Conservation (phyloP, 2,113 vertebrate genomes). For the Pangasianodon gigas region DNA sequence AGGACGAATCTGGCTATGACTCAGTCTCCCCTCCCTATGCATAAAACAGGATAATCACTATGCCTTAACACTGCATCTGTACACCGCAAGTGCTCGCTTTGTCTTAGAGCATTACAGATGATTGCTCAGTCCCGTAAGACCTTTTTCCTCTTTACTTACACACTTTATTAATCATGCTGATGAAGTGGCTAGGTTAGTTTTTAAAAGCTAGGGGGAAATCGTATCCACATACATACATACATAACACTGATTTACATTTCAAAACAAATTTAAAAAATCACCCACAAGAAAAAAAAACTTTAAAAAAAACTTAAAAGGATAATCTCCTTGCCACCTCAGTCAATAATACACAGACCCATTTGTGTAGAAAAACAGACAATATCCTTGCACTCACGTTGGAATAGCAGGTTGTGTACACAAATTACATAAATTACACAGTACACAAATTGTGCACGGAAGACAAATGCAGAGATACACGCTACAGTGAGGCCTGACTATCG, state of each 20-base stretch:
- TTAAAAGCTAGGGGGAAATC: background rate
- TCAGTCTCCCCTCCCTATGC: conserved; percentile 21
- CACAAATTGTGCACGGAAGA: background rate
- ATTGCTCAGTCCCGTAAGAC: conserved; percentile 12
- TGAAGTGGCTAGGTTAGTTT: conserved; percentile 21
- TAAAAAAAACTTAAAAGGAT: too few relatives aligned
- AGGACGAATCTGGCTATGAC: conserved; percentile 39
- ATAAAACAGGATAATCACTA: conserved; percentile 45
- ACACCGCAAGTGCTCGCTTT: conserved; percentile 27
- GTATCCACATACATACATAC: background rate
- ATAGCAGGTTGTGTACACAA: background rate
- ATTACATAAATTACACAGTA: background rate
- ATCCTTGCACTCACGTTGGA: background rate
- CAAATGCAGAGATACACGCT: background rate
- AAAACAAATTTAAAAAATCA: background rate
- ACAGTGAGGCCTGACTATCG: background rate
- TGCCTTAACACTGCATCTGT: conserved; percentile 35
- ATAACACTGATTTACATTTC: background rate
- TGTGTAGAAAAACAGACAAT: background rate
- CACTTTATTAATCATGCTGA: conserved; percentile 41
- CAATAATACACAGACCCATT: background rate
- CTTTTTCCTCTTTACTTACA: conserved; percentile 22
- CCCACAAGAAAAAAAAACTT: background rate
- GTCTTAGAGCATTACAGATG: conserved; percentile 33
- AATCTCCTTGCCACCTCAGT: background rate